Evolutionary conservation across 2,888 invertebrate genomes (phyloP).

Genomic region (Punctoribates punctum): DNA sequence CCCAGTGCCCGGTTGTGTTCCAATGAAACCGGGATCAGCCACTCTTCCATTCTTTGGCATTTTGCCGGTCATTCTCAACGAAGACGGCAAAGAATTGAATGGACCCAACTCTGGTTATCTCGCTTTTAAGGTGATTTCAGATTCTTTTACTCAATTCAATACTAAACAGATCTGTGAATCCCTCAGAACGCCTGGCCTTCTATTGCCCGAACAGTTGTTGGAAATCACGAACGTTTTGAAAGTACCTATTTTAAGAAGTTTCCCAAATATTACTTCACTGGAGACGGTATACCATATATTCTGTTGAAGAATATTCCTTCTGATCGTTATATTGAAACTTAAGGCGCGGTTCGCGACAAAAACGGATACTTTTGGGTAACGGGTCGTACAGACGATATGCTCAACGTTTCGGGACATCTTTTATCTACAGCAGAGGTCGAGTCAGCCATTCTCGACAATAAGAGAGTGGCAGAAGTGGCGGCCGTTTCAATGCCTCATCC

Average conservation of each 20-base stretch:
- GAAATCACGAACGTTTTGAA: conserved; percentile 79
- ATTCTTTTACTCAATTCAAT: neutral
- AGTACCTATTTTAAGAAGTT: conserved; percentile 92
- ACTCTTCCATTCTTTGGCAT: conserved; percentile 96
- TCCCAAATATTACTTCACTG: conserved; percentile 95
- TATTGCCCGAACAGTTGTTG: conserved; percentile 90
- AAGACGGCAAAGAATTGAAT: conserved; percentile 75
- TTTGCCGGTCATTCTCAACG: conserved; percentile 77
- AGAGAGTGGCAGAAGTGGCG: conserved; percentile 81
- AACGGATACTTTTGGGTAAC: conserved; percentile 97
- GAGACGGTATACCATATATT: conserved; percentile 70
- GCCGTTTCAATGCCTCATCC: conserved; percentile 91
- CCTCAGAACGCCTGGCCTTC: conserved; percentile 86
- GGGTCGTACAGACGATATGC: conserved; percentile 95
- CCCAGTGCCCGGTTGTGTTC: conserved; percentile 89
- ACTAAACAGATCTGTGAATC: neutral
- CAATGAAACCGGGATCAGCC: conserved; percentile 96
- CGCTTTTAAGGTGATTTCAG: conserved; percentile 63
- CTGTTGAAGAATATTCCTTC: neutral
- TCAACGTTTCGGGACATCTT: conserved; percentile 96
- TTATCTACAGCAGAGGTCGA: conserved; percentile 90
- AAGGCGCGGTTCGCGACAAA: conserved; percentile 82
- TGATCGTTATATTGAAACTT: neutral
- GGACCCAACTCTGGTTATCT: conserved; percentile 91
- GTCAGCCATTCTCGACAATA: conserved; percentile 57